Conservation (phyloP, 2,797 vertebrate species). For the Okamejei kenojei region DNA sequence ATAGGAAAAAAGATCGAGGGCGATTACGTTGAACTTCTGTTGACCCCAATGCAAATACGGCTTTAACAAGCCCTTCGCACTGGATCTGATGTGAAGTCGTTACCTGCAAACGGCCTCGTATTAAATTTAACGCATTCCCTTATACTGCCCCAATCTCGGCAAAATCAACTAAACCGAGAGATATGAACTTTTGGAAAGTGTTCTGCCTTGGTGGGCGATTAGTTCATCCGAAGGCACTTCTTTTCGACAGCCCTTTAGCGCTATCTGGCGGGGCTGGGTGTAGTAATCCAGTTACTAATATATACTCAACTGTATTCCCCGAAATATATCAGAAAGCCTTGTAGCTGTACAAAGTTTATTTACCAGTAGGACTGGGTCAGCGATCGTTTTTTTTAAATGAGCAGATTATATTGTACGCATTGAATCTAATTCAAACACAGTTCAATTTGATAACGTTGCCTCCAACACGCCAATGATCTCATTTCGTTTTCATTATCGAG, state of each 20-base stretch:
- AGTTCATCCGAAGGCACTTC: constrained; percentile 27
- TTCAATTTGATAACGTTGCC: neutral
- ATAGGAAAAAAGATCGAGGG: neutral
- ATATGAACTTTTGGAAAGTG: constrained; percentile 10
- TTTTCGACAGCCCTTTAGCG: constrained; percentile 79
- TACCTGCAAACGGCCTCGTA: constrained; percentile 62
- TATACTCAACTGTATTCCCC: neutral
- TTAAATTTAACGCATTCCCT: neutral
- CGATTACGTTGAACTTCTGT: constrained; percentile 64
- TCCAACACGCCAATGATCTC: constrained; percentile 23
- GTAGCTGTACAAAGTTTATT: neutral
- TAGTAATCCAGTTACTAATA: neutral
- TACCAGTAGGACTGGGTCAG: constrained; percentile 10
- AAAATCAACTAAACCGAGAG: neutral
- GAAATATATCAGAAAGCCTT: neutral
- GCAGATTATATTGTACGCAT: constrained; percentile 22
- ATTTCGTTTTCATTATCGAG: constrained; percentile 9
- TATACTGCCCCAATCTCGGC: neutral
- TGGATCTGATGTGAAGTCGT: constrained; percentile 57
- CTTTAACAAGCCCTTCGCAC: constrained; percentile 56
- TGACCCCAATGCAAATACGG: constrained; percentile 68
- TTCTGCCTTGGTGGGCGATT: neutral
- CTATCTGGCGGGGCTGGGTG: constrained; percentile 76
- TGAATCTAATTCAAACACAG: neutral
- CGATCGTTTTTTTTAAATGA: constrained; percentile 16